phyloP scores from a whole-genome alignment of 2,888 invertebrate genomes.

The Amphimallon solstitiale region DNA sequence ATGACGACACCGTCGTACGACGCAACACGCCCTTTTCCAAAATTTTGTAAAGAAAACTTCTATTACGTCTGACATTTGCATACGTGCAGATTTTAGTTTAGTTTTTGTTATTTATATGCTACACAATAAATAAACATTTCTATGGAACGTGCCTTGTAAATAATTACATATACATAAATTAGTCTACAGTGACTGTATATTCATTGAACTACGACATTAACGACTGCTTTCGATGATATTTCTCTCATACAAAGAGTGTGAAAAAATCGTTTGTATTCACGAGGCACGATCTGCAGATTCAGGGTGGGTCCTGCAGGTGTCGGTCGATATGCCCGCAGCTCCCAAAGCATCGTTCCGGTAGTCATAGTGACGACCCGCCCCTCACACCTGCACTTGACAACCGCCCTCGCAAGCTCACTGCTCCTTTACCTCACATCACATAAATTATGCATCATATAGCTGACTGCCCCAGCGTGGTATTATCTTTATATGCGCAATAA shows the following conservation, averaged over 20 bases:
- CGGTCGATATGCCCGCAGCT: constrained; percentile 66
- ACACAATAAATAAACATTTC: too few species aligned
- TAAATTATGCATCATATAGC: constrained; percentile 39
- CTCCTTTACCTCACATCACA: constrained; percentile 36
- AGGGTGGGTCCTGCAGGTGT: constrained; percentile 67
- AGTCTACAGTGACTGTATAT: too few species aligned
- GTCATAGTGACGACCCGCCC: constrained; percentile 56
- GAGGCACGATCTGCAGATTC: constrained; percentile 63
- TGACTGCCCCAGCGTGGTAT: constrained; percentile 33
- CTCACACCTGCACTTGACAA: constrained; percentile 43
- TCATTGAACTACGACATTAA: too few species aligned
- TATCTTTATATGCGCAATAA: constrained; percentile 37
- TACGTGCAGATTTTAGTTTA: too few species aligned
- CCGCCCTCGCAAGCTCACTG: constrained; percentile 40
- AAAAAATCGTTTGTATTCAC: constrained; percentile 62
- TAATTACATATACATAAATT: too few species aligned
- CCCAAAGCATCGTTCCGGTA: constrained; percentile 66
- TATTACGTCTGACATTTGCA: too few species aligned
- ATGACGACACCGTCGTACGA: too few species aligned
- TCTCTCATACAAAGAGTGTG: neutral
- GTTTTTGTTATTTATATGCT: too few species aligned
- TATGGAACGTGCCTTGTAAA: too few species aligned
- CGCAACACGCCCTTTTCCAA: too few species aligned
- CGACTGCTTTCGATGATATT: neutral
- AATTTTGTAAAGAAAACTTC: too few species aligned